Conservation (phyloP, 2,797 vertebrate species). For the Mastacembelus armatus region DNA sequence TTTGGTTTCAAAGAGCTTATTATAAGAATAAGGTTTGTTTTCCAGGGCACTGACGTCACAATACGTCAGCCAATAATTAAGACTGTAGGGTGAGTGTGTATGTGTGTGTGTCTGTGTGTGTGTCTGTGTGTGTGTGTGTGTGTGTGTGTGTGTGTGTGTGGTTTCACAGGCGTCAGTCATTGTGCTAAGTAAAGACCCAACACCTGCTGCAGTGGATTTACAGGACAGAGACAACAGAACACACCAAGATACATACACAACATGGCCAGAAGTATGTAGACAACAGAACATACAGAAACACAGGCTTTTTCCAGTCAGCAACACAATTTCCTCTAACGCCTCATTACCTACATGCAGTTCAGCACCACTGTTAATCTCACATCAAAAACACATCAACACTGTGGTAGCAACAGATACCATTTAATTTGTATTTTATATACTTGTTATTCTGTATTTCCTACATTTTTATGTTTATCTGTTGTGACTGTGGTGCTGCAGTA, state of each 20-base stretch:
- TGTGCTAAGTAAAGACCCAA: conserved; percentile 46
- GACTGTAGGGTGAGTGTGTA: background rate
- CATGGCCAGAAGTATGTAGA: conserved; percentile 6
- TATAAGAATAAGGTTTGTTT: conserved; percentile 16
- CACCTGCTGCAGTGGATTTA: conserved; percentile 50
- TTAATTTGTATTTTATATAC: no score
- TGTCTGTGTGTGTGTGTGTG: background rate
- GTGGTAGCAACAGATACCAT: no score
- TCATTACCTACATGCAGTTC: no score
- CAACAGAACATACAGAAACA: background rate
- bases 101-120: conserved; percentile 1
- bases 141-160: conserved; percentile 2
- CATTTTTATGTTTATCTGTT: no score
- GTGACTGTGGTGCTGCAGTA: no score
- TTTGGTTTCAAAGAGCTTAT: conserved; percentile 10
- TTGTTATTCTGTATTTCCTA: no score
- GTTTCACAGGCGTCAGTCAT: background rate
- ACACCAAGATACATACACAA: background rate
- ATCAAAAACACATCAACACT: background rate
- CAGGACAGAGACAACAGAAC: background rate
- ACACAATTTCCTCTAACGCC: no score
- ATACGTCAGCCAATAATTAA: background rate
- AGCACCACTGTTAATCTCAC: no score
- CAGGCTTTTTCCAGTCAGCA: no score
- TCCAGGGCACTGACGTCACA: conserved; percentile 6